These are phyloP conservation scores for Prosopocoilus inquinatus DNA, from an alignment of 2,888 invertebrate species.

Conservation along the genomic window DNA sequence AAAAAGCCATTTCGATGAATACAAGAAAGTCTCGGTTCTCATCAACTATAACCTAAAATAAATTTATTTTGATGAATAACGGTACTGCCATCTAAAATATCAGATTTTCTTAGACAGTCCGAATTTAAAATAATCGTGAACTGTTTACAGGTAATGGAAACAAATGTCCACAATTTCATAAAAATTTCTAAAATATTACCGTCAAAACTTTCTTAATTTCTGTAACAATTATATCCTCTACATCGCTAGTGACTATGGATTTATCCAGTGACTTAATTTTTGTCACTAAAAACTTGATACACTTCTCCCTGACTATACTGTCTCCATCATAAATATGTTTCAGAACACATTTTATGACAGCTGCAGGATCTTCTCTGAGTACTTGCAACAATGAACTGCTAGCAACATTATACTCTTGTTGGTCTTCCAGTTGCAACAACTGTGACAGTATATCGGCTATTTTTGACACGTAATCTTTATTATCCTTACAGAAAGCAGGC, in stretches of 20 bases:
- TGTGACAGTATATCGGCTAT: conserved; percentile 92
- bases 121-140: too few relatives aligned
- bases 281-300: conserved; percentile 82
- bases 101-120: too few relatives aligned
- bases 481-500: conserved; percentile 81
- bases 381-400: conserved; percentile 78
- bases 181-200: conserved; percentile 49
- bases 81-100: too few relatives aligned
- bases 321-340: conserved; percentile 59
- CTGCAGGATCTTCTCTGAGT: conserved; percentile 71
- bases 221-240: conserved; percentile 78
- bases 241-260: conserved; percentile 76
- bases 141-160: too few relatives aligned
- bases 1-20: too few relatives aligned
- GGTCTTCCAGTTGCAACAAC: conserved; percentile 82
- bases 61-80: too few relatives aligned
- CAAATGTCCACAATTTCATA: conserved; percentile 1
- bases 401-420: conserved; percentile 79
- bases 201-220: conserved; percentile 84
- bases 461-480: conserved; percentile 77
- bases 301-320: conserved; percentile 76
- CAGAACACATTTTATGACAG: conserved; percentile 58
- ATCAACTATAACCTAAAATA: too few relatives aligned
- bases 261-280: conserved; percentile 79
- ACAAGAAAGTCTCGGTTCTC: too few relatives aligned